phyloP scores from a whole-genome alignment of 2,113 vertebrate species.

The Sinocyclocheilus anshuiensis region DNA sequence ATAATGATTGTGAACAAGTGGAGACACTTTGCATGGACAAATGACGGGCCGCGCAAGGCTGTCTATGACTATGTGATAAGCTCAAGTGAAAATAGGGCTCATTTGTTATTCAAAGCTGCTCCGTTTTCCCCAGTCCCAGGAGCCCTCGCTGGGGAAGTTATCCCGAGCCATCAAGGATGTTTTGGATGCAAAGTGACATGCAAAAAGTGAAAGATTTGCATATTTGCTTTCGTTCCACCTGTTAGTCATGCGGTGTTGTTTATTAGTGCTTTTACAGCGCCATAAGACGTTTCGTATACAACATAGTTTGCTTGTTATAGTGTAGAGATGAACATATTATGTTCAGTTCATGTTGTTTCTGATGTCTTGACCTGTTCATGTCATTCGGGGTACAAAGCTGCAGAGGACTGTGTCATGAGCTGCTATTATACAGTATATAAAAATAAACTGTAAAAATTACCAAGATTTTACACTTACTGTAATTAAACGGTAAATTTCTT shows the following conservation, averaged over 20 bases:
- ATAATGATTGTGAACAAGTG: conserved; percentile 65
- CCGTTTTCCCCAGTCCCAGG: conserved; percentile 58
- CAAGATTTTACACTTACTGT: not conserved
- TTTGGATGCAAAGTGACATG: conserved; percentile 77
- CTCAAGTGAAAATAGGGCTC: conserved; percentile 55
- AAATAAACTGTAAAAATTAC: not conserved
- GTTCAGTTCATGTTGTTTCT: not conserved
- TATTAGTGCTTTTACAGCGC: not conserved
- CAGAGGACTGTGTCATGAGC: too few species aligned
- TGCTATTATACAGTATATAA: too few species aligned
- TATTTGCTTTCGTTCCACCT: conserved; percentile 55
- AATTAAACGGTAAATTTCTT: not conserved
- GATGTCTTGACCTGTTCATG: not conserved
- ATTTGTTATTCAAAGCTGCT: conserved; percentile 79
- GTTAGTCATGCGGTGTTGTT: conserved; percentile 26
- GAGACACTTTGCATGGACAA: conserved; percentile 72
- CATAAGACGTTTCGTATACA: not conserved
- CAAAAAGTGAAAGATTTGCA: conserved; percentile 76
- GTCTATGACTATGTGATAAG: conserved; percentile 55
- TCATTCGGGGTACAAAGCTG: too few species aligned
- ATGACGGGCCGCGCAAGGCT: conserved; percentile 28
- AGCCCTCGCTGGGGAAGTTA: conserved; percentile 42
- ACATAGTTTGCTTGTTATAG: not conserved
- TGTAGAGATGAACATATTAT: not conserved
- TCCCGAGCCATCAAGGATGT: conserved; percentile 60